These are phyloP conservation scores for Xestia c-nigrum DNA, from an alignment of 2,888 invertebrate species.

Conservation along the genomic window DNA sequence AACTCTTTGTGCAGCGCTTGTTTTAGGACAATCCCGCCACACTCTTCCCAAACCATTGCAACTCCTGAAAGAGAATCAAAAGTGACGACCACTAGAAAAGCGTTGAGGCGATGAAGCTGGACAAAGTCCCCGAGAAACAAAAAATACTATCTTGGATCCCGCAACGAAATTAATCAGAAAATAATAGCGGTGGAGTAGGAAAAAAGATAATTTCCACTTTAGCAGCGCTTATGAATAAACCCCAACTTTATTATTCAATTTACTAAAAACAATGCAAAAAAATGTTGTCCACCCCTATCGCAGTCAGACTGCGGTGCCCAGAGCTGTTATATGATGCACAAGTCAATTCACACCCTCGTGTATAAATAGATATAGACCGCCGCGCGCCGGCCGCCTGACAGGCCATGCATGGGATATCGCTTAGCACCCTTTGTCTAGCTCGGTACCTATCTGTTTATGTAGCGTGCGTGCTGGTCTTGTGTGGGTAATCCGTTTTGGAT, in stretches of 20 bases:
- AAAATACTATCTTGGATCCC: no score
- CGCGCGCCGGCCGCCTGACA: conserved; percentile 21
- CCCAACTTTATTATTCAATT: not conserved
- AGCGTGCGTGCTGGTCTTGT: not conserved
- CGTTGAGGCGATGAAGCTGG: no score
- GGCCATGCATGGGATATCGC: conserved; percentile 57
- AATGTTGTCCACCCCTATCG: conserved; percentile 74
- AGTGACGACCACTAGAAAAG: no score
- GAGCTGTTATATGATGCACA: conserved; percentile 85
- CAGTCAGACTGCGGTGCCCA: conserved; percentile 79
- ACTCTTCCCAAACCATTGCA: no score
- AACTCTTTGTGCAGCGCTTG: no score
- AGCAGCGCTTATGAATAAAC: no score
- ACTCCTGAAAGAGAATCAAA: no score
- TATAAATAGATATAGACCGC: conserved; percentile 61
- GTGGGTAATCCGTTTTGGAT: not conserved
- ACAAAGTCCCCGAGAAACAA: no score
- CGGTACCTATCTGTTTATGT: not conserved
- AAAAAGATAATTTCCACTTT: no score
- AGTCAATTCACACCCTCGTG: conserved; percentile 79
- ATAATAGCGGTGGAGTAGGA: no score
- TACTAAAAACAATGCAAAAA: conserved; percentile 26
- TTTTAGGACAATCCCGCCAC: no score
- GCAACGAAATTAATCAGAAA: no score
- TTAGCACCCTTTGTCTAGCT: conserved; percentile 49